Conservation (phyloP, 1,140 invertebrate species). For the Macrobrachium rosenbergii region DNA sequence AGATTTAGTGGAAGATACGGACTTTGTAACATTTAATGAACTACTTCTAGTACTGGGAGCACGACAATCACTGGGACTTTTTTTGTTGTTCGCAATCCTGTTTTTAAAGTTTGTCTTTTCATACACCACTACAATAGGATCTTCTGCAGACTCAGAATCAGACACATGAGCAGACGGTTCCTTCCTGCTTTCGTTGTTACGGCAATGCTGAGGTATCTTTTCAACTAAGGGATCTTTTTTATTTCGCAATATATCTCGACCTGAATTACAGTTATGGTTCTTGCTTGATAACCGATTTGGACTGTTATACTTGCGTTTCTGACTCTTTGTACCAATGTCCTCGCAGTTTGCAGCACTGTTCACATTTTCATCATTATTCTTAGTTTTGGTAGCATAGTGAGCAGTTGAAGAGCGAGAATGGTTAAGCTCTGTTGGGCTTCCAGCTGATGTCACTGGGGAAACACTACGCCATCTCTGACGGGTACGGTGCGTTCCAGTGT, state of each 20-base stretch:
- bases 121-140: conserved; percentile 45
- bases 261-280: conserved; percentile 17
- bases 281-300: conserved; percentile 28
- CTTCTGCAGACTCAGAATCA: conserved; percentile 25
- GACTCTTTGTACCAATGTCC: conserved; percentile 19
- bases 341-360: conserved; percentile 24
- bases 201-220: conserved; percentile 7
- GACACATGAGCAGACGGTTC: background rate
- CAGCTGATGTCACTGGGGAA: conserved; percentile 15
- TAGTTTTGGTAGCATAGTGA: background rate
- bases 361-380: conserved; percentile 37
- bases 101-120: conserved; percentile 27
- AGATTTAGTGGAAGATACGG: background rate
- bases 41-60: conserved; percentile 3
- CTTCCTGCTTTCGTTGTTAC: conserved; percentile 16
- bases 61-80: background rate
- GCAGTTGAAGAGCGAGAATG: background rate
- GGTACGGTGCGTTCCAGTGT: conserved; percentile 12
- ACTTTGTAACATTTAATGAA: conserved; percentile 25
- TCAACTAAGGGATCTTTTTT: background rate
- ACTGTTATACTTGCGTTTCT: conserved; percentile 41
- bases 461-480: conserved; percentile 47
- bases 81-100: no score
- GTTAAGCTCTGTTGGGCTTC: background rate
- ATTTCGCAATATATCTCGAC: background rate